phyloP scores from a whole-genome alignment of 1,140 invertebrate genomes.

The Yoshiicerus persimilis region DNA sequence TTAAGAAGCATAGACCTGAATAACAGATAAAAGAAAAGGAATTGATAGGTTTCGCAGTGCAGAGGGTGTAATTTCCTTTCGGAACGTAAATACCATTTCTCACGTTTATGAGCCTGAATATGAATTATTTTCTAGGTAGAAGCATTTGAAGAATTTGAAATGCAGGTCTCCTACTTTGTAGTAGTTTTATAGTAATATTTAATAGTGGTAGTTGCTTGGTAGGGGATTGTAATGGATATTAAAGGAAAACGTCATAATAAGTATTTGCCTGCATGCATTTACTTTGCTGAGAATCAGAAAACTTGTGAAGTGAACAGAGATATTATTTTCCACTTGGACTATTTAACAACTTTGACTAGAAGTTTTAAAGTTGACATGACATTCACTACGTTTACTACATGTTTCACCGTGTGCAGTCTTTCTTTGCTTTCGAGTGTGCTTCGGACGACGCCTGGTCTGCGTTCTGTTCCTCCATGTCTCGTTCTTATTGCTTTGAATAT shows the following conservation, averaged over 20 bases:
- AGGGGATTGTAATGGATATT: background rate
- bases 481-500: background rate
- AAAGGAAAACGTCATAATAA: background rate
- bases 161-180: background rate
- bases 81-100: too few species aligned
- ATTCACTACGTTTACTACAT: background rate
- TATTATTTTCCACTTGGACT: slow-evolving; percentile 17
- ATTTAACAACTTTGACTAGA: slow-evolving; percentile 3
- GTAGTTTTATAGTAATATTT: background rate
- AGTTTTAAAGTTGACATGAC: background rate
- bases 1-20: too few species aligned
- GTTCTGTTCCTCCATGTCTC: too few species aligned
- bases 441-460: background rate
- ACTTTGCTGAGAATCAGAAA: background rate
- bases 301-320: slow-evolving; percentile 11
- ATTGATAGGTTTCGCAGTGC: too few species aligned
- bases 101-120: too few species aligned
- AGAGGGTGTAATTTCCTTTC: too few species aligned
- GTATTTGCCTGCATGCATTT: background rate
- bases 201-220: background rate
- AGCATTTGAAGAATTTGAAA: background rate
- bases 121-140: too few species aligned
- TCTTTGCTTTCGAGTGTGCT: background rate
- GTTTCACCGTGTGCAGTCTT: background rate
- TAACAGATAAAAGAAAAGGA: too few species aligned